A percentile compares a stretch with the other conserved stretches of the same genome.
phyloP scores from a whole-genome alignment of 2,888 invertebrate species.

The Fragum sueziense region DNA sequence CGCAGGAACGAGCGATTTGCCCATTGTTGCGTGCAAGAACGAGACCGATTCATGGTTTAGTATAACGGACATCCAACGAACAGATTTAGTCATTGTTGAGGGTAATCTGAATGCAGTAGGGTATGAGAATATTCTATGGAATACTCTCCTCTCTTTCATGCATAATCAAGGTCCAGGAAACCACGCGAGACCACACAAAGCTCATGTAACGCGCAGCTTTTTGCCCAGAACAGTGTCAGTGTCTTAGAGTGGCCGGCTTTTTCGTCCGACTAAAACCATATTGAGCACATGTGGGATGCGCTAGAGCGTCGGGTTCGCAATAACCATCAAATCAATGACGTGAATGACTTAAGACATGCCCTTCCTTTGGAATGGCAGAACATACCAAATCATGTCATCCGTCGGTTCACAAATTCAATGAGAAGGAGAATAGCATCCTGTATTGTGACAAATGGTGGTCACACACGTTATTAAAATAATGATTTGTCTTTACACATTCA shows the following conservation, averaged over 20 bases:
- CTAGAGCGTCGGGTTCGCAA: too few species aligned
- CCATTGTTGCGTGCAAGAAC: constrained; percentile 7
- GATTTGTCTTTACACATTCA: neutral
- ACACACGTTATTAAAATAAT: constrained; percentile 14
- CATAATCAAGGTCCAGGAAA: neutral
- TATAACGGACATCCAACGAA: constrained; percentile 1
- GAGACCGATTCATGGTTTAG: constrained; percentile 16
- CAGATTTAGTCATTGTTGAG: constrained; percentile 15
- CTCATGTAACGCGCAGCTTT: neutral
- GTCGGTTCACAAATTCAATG: constrained; percentile 11
- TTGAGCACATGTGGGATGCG: neutral
- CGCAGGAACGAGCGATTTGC: constrained; percentile 17
- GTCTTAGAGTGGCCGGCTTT: constrained; percentile 26
- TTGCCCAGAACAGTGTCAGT: constrained; percentile 12
- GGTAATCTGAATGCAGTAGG: constrained; percentile 26
- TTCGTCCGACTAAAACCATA: neutral
- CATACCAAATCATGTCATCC: constrained; percentile 11
- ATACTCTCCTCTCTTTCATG: neutral
- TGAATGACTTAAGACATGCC: constrained; percentile 10
- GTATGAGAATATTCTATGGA: constrained; percentile 3
- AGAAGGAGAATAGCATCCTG: constrained; percentile 8
- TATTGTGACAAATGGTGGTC: constrained; percentile 1
- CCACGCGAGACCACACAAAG: constrained; percentile 22
- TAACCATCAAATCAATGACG: constrained; percentile 10
- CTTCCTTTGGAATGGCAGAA: neutral